A percentile compares a stretch with the other conserved stretches of the same genome.
These are phyloP conservation scores for Pantala flavescens DNA, from an alignment of 1,140 invertebrate genomes.

Conservation along the genomic window DNA sequence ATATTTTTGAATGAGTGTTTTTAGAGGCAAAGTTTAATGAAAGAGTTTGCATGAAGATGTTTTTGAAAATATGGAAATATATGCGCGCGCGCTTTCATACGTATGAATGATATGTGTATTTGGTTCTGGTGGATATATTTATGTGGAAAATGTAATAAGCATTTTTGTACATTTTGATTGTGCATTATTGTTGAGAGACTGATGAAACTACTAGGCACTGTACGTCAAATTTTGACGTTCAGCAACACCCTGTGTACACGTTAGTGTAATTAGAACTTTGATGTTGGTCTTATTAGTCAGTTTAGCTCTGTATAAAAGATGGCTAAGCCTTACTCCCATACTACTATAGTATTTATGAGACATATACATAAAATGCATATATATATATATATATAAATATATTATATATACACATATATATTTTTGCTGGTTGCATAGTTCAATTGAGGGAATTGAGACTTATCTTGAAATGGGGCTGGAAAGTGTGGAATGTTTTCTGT, in stretches of 20 bases:
- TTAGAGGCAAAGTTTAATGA: constrained; percentile 10
- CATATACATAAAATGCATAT: no score
- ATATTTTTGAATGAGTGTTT: constrained; percentile 10
- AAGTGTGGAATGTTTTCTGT: neutral
- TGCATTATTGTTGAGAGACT: neutral
- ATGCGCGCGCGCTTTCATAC: neutral
- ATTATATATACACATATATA: neutral
- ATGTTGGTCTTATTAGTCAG: neutral
- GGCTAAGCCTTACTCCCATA: neutral
- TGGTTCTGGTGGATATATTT: neutral
- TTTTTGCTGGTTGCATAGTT: neutral
- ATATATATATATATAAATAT: neutral
- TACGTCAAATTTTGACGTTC: neutral
- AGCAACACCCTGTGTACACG: neutral
- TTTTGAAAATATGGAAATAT: constrained; percentile 9
- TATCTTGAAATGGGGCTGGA: neutral
- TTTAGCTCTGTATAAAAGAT: neutral
- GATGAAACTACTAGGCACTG: neutral
- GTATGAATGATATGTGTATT: neutral
- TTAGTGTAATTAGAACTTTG: neutral
- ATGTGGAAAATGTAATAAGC: neutral
- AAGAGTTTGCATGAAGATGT: constrained; percentile 2
- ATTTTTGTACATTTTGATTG: neutral
- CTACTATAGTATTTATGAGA: no score
- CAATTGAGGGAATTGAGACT: neutral